Evolutionary conservation across 2,797 vertebrate genomes (phyloP).

Genomic region (Coreius guichenoti): DNA sequence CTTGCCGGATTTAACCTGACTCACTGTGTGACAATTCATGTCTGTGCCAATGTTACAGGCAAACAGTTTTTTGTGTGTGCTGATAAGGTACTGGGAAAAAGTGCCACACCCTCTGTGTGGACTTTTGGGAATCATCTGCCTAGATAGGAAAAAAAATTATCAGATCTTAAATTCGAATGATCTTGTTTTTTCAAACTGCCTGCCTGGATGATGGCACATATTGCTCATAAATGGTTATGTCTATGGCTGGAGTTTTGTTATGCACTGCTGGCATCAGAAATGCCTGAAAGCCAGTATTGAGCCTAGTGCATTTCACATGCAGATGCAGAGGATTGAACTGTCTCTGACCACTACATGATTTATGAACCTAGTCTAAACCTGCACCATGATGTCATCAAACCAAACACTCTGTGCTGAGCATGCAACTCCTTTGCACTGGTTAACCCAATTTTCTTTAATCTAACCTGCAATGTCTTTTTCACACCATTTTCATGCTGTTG

Average conservation of each 20-base stretch:
- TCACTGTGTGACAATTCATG: conserved; percentile 23
- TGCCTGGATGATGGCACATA: not conserved
- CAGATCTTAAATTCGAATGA: not conserved
- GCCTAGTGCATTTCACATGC: conserved; percentile 10
- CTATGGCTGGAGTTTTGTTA: not conserved
- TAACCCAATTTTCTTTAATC: not conserved
- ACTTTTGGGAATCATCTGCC: not conserved
- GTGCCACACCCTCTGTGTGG: not conserved
- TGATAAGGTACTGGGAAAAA: conserved; percentile 45
- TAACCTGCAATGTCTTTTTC: not conserved
- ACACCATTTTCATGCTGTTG: not conserved
- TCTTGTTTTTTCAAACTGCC: conserved; percentile 13
- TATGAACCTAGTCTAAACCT: conserved; percentile 9
- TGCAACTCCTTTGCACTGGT: not conserved
- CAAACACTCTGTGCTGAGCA: conserved; percentile 14
- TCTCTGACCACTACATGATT: not conserved
- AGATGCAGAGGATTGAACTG: not conserved
- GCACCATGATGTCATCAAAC: not conserved
- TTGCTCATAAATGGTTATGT: conserved; percentile 24
- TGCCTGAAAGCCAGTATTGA: not conserved
- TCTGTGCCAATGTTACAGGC: conserved; percentile 27
- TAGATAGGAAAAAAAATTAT: not conserved
- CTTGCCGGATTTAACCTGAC: conserved; percentile 19
- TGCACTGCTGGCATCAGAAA: conserved; percentile 13
- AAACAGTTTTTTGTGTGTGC: conserved; percentile 25